Base-by-base conservation (phyloP, 2,797 vertebrate genomes). In the Selene dorsalis region DNA sequence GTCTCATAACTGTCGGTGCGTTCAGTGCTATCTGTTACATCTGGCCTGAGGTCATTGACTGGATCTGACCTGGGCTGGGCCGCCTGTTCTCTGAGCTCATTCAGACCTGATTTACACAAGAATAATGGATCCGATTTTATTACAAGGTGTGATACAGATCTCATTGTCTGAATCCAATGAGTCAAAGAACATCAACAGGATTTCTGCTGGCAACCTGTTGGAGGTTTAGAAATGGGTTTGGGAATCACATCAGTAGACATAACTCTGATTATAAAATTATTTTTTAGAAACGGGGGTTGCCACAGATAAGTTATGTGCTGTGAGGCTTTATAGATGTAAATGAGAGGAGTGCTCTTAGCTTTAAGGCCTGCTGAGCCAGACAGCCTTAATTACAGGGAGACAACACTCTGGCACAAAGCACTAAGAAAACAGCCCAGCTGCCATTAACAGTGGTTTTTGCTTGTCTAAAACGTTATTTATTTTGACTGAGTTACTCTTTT, bases 321-420 rank as follows among this genome's bases (percentile, higher is more conserved):
- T 50, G 24, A 50, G 9, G 18, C 20, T 79, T n/a, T 2, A 82
- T 68, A 82, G 24, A 6, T 48, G 18, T 60, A 11, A 16, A 17
- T 35, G 47, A 77, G 39, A 63, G 58, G 38, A 30, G 32, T 3
- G 26, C 59, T 53, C 55, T 50, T 8, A 73, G 60, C 57, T 30
- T 56, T 9, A 3, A 48, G 73, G 64, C 63, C 32, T 79, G 73
- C 78, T 60, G 65, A 66, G 53, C 65, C 84, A 73, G 74, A 68
- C 79, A 1, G 76, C 63, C 76, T 75, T 84, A 86, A 80, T 87
- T 86, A 87, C 43, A 83, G 47, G 62, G 83, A 88, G 69, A 72
- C 60, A 5, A 61, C 62, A 47, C 52, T 71, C 38, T 82, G 80
- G 71, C 80, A 77, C 62, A 45, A 32, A 50, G 32, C 55, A 10